A percentile compares a stretch with the other conserved stretches of the same genome.
Evolutionary conservation across 1,140 invertebrate species (phyloP).

Genomic region (Diachasmimorpha longicaudata): DNA sequence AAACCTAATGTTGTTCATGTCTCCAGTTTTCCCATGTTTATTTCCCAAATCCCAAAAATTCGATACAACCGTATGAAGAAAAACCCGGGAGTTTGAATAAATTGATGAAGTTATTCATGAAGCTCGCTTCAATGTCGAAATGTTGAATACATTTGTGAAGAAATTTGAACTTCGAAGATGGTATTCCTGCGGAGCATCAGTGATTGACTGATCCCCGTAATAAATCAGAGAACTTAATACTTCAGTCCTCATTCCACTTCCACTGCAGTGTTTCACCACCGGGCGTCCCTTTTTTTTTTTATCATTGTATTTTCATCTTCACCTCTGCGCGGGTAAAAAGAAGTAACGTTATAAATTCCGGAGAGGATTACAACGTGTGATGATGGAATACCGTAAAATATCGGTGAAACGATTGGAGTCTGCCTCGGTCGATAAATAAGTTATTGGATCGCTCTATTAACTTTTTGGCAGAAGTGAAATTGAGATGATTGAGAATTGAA

Average conservation of each 20-base stretch:
- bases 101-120: too few relatives aligned
- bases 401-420: not conserved
- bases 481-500: not conserved
- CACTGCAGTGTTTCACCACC: not conserved
- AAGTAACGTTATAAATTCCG: constrained; percentile 1
- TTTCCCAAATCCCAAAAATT: too few relatives aligned
- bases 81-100: too few relatives aligned
- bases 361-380: not conserved
- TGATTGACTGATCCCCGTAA: not conserved
- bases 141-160: too few relatives aligned
- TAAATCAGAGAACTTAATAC: not conserved
- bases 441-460: constrained; percentile 2
- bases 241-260: not conserved
- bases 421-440: not conserved
- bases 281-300: not conserved
- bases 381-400: constrained; percentile 2
- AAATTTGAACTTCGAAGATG: too few relatives aligned
- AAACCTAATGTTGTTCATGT: too few relatives aligned
- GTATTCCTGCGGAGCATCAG: too few relatives aligned
- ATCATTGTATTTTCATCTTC: not conserved
- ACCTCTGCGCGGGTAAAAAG: not conserved
- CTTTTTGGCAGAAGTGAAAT: not conserved
- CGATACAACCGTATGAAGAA: too few relatives aligned
- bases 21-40: too few relatives aligned
- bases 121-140: too few relatives aligned